A percentile compares a stretch with the other conserved stretches of the same genome.
phyloP scores from a whole-genome alignment of 2,113 vertebrate genomes.

The Platycercus adscitus region DNA sequence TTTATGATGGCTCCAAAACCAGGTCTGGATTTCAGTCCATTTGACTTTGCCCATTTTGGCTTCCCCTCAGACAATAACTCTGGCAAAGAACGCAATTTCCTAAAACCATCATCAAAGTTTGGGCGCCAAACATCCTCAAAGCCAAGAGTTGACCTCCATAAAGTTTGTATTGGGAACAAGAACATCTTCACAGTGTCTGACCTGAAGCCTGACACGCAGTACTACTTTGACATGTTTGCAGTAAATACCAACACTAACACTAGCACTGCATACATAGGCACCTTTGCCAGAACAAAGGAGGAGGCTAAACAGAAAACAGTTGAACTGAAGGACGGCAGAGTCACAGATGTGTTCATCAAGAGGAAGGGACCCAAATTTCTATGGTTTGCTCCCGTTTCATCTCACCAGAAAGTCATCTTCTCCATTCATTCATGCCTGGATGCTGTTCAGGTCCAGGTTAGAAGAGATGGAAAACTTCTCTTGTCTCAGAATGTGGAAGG shows the following conservation, averaged over 20 bases:
- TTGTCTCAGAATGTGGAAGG: constrained; percentile 92
- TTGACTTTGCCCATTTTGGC: constrained; percentile 96
- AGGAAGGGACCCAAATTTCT: constrained; percentile 91
- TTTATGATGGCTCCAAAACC: constrained; percentile 94
- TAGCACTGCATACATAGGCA: constrained; percentile 94
- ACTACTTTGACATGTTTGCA: constrained; percentile 97
- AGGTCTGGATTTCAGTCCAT: constrained; percentile 93
- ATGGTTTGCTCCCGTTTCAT: constrained; percentile 91
- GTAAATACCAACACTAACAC: constrained; percentile 88
- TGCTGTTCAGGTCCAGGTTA: constrained; percentile 89
- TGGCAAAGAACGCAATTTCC: constrained; percentile 80
- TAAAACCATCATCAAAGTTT: constrained; percentile 75
- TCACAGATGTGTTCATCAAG: constrained; percentile 91
- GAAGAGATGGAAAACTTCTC: constrained; percentile 90
- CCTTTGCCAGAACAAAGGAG: constrained; percentile 94
- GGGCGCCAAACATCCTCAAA: constrained; percentile 76
- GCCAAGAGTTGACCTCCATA: constrained; percentile 85
- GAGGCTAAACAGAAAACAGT: constrained; percentile 92
- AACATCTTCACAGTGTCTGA: constrained; percentile 94
- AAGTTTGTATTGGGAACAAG: constrained; percentile 93
- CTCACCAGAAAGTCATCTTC: constrained; percentile 92
- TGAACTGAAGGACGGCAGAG: constrained; percentile 93
- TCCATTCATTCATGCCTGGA: constrained; percentile 92
- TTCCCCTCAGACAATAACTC: constrained; percentile 84
- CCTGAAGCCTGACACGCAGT: constrained; percentile 92